Evolutionary conservation across 1,140 invertebrate species (phyloP).

Genomic region (Myzus persicae): DNA sequence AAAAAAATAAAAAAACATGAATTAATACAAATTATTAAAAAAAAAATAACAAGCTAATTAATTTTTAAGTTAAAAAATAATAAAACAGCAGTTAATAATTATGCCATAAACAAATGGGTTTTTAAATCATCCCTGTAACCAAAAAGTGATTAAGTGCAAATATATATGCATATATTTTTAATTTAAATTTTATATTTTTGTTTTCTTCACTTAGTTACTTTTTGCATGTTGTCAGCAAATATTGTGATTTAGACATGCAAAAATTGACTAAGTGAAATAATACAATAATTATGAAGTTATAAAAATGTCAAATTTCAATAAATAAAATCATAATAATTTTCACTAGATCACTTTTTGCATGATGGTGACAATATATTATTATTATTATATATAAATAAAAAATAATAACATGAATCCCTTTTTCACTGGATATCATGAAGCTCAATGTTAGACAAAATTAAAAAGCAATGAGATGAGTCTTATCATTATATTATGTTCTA

Average conservation of each 20-base stretch:
- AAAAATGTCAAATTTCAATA: no score
- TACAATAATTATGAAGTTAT: no score
- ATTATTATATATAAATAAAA: neutral
- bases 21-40: conserved; percentile 23
- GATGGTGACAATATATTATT: no score
- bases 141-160: no score
- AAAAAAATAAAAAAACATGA: neutral
- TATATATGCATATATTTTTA: no score
- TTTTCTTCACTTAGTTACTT: no score
- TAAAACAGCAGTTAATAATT: conserved; percentile 19
- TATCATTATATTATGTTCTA: neutral
- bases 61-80: neutral
- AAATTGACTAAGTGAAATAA: no score
- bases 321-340: no score
- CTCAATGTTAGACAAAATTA: conserved; percentile 32
- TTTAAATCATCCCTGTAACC: neutral
- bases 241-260: no score
- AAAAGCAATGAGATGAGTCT: conserved; percentile 30
- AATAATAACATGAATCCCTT: conserved; percentile 7
- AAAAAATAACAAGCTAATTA: conserved; percentile 21
- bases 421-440: neutral
- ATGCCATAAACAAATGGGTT: conserved; percentile 4
- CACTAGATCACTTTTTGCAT: neutral
- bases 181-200: no score
- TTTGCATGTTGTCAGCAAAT: no score